Base-by-base conservation (phyloP, 2,113 vertebrate species). In the Lampris incognitus region DNA sequence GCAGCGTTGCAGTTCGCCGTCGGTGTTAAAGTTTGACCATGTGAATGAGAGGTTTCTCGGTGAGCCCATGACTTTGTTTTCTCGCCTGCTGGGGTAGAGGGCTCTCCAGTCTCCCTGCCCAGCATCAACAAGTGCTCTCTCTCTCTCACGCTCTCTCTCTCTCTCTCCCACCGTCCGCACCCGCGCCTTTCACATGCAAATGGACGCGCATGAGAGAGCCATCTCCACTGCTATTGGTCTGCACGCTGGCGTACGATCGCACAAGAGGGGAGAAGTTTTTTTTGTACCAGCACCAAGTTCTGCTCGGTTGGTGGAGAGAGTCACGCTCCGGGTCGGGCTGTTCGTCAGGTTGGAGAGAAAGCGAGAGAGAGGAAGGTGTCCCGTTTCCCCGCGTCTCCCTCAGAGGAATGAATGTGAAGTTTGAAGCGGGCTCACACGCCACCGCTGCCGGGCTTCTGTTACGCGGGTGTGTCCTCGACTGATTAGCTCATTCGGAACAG, bases 171-270 rank as follows among this genome's bases (percentile, higher is more conserved):
- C 72, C 46, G 41, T 13, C 49, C 66, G 49, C 76, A 56, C 71
- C 78, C 66, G 79, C 79, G 72, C 13, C 87, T 63, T 92, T 92
- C 87, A 90, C 2, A 92, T 93, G 93, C 85, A 92, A 93, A 94
- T 93, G 72, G 49, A 38, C 52, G 76, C 64, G 78, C 83, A 49
- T 67, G 11, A 59, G 8, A 57, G 49, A 46, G 70, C 44, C 5
- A 10, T 24, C 6, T 9, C 76, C 60, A 64, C 76, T 78, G 83
- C 69, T 56, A 94, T 94, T 95, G 94, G 94, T 86, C 78, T 52
- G 36, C 24, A 7, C 24, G 13, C n/a, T 24, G 39, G 46, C 72
- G 76, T 51, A 84, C 82, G 69, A 49, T 63, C 68, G 82, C 82
- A 79, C 71, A 76, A 81, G 74, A 76, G 80, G 68, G 74, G 59